These are phyloP conservation scores for Meda fulgida DNA, from an alignment of 2,797 vertebrate species.

Conservation along the genomic window DNA sequence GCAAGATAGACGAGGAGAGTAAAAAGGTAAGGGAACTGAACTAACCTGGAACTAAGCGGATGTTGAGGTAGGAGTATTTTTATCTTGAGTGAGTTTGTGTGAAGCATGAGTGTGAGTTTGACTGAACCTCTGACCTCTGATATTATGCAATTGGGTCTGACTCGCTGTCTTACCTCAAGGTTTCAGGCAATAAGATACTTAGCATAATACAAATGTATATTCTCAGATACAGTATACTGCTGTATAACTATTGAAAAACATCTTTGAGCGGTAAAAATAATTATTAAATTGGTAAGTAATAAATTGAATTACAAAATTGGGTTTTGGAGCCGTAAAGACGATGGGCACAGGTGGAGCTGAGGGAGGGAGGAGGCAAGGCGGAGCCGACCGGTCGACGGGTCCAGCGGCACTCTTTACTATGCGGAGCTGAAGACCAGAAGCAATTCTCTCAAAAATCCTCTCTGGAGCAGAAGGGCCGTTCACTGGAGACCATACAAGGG, in stretches of 20 bases:
- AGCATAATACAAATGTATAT: background rate
- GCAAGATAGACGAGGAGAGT: background rate
- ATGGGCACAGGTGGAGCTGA: background rate
- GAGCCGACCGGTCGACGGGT: background rate
- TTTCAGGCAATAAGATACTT: background rate
- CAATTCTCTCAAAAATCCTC: background rate
- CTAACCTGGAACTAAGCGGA: background rate
- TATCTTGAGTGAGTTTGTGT: conserved; percentile 11
- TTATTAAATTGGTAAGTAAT: background rate
- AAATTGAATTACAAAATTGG: background rate
- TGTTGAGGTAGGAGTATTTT: conserved; percentile 1
- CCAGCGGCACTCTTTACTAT: too few relatives aligned
- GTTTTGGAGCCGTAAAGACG: background rate
- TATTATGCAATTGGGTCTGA: conserved; percentile 21
- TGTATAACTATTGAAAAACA: background rate
- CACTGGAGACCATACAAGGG: too few relatives aligned
- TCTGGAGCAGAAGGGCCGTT: too few relatives aligned
- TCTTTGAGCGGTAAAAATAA: background rate
- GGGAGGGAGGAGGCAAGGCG: background rate
- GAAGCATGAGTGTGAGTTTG: background rate
- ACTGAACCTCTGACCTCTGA: background rate
- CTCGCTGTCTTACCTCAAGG: conserved; percentile 9
- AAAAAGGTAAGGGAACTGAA: background rate
- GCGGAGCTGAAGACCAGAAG: background rate
- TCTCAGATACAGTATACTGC: background rate